A percentile compares a stretch with the other conserved stretches of the same genome.
These are phyloP conservation scores for Homarus gammarus DNA, from an alignment of 2,888 invertebrate species.

Conservation along the genomic window DNA sequence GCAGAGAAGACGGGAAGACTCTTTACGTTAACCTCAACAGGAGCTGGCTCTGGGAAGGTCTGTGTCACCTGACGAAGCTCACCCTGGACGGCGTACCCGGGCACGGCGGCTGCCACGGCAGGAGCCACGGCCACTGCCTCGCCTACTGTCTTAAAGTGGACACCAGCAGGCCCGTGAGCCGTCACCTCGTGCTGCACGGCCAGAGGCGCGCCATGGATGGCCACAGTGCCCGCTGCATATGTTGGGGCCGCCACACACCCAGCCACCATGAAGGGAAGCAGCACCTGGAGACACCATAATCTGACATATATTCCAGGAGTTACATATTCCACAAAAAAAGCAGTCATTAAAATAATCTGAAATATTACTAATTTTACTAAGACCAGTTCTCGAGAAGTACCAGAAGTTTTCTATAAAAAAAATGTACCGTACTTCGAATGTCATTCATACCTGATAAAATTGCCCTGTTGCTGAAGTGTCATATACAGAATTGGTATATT, in stretches of 20 bases:
- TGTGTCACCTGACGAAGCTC: constrained; percentile 52
- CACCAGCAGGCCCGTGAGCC: constrained; percentile 41
- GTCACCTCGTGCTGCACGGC: constrained; percentile 44
- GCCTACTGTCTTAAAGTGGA: constrained; percentile 38
- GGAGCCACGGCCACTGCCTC: constrained; percentile 47
- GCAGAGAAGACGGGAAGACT: not conserved
- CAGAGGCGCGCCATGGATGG: not conserved
- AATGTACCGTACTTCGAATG: too few relatives aligned
- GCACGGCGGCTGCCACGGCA: constrained; percentile 44
- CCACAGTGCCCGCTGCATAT: not conserved
- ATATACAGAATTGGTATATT: too few relatives aligned
- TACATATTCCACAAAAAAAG: too few relatives aligned
- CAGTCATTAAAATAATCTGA: too few relatives aligned
- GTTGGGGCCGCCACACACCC: constrained; percentile 54
- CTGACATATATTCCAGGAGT: too few relatives aligned
- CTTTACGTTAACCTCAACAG: constrained; percentile 34
- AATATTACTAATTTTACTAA: too few relatives aligned
- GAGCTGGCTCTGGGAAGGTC: constrained; percentile 22
- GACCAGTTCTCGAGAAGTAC: too few relatives aligned
- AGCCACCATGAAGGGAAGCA: constrained; percentile 46
- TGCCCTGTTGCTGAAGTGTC: too few relatives aligned
- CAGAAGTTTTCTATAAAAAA: too few relatives aligned
- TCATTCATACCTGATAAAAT: too few relatives aligned
- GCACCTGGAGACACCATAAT: too few relatives aligned
- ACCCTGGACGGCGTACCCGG: constrained; percentile 58